phyloP scores from a whole-genome alignment of 2,113 vertebrate genomes.

The Semicossyphus pulcher region DNA sequence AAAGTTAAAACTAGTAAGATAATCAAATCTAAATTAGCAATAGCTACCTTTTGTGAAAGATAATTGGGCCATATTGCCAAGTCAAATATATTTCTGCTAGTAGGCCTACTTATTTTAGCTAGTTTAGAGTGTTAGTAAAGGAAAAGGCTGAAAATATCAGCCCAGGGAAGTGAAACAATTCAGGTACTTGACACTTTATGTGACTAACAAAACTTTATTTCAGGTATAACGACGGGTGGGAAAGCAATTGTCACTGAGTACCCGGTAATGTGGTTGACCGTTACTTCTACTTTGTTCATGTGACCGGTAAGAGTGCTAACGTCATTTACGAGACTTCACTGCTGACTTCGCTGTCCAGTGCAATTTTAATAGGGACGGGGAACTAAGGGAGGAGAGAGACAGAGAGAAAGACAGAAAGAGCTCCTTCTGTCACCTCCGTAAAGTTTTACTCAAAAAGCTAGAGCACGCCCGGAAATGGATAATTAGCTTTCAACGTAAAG shows the following conservation, averaged over 20 bases:
- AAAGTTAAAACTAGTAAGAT: too few relatives aligned
- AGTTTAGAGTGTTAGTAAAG: background rate
- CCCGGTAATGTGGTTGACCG: background rate
- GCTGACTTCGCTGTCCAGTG: conserved; percentile 61
- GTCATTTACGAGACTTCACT: conserved; percentile 37
- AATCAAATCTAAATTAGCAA: background rate
- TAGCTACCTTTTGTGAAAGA: background rate
- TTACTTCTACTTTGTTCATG: background rate
- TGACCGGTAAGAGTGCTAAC: background rate
- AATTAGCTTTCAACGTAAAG: conserved; percentile 37
- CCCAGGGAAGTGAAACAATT: background rate
- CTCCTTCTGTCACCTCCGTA: conserved; percentile 16
- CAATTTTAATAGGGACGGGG: conserved; percentile 31
- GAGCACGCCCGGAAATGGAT: background rate
- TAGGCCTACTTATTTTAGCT: background rate
- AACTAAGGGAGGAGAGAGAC: conserved; percentile 18
- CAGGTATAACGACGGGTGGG: background rate
- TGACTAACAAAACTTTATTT: conserved; percentile 3
- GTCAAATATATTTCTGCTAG: too few relatives aligned
- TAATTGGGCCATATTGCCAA: background rate
- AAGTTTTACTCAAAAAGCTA: background rate
- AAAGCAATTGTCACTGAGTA: background rate
- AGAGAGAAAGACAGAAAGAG: background rate
- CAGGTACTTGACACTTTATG: too few relatives aligned
- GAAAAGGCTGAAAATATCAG: background rate